Conservation (phyloP, 2,113 vertebrate genomes). For the Carettochelys insculpta region DNA sequence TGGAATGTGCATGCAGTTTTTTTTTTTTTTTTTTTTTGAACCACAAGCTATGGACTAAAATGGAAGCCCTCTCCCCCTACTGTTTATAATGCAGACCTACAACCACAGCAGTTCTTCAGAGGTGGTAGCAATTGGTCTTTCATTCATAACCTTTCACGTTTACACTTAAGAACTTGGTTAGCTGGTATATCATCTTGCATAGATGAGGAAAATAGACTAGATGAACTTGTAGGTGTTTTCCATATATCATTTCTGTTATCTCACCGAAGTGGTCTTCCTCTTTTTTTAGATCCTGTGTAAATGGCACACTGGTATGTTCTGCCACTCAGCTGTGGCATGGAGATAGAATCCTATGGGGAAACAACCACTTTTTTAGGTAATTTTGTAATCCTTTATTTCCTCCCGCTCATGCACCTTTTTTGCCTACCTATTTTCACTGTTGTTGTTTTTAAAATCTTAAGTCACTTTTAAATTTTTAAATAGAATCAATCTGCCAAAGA, state of each 20-base stretch:
- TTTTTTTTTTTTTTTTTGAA: not conserved
- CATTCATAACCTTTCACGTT: not conserved
- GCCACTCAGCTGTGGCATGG: constrained; percentile 93
- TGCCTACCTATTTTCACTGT: not conserved
- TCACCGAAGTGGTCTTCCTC: not conserved
- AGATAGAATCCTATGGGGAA: constrained; percentile 97
- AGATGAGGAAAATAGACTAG: not conserved
- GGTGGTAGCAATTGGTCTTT: not conserved
- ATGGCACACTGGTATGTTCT: constrained; percentile 86
- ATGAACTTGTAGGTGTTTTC: not conserved
- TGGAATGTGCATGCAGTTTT: not conserved
- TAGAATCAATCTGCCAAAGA: constrained; percentile 95
- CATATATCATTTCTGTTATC: not conserved
- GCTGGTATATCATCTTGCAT: not conserved
- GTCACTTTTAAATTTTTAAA: constrained; percentile 15
- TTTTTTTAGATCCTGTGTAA: constrained; percentile 91
- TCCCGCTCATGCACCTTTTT: not conserved
- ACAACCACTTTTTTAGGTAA: constrained; percentile 99
- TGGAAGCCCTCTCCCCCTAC: not conserved
- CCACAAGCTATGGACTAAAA: not conserved
- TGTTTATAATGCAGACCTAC: not conserved
- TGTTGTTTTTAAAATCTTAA: not conserved
- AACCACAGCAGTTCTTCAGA: not conserved
- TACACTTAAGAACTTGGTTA: not conserved
- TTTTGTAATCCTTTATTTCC: not conserved